phyloP scores from a whole-genome alignment of 2,888 invertebrate species.

The Brachyopa scutellaris region DNA sequence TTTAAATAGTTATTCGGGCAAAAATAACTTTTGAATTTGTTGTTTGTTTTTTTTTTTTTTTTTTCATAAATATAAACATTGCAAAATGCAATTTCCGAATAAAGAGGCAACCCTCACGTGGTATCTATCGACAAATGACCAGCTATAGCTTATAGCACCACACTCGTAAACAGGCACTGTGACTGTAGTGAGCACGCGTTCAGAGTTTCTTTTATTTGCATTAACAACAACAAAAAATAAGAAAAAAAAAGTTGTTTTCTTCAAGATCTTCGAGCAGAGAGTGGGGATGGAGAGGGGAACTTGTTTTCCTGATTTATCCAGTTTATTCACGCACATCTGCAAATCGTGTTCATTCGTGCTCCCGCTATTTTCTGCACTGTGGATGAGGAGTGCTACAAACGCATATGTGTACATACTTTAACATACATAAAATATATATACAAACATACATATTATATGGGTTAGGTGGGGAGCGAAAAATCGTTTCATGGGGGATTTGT shows the following conservation, averaged over 20 bases:
- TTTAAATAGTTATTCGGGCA: no score
- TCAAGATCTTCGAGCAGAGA: not conserved
- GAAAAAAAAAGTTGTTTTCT: not conserved
- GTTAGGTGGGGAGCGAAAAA: slow-evolving; percentile 35
- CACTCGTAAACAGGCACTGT: no score
- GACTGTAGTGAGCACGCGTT: slow-evolving; percentile 16
- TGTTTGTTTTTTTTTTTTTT: no score
- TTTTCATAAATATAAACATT: no score
- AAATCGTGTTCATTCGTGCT: slow-evolving; percentile 36
- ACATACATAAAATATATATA: not conserved
- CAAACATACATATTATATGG: not conserved
- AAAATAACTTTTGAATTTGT: no score
- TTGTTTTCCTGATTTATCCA: slow-evolving; percentile 54
- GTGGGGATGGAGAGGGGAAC: not conserved
- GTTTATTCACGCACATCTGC: slow-evolving; percentile 48
- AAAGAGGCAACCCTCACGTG: no score
- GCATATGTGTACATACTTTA: not conserved
- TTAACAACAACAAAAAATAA: no score
- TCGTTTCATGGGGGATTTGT: slow-evolving; percentile 58
- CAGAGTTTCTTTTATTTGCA: slow-evolving; percentile 2
- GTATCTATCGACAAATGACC: no score
- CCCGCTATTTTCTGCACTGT: slow-evolving; percentile 27
- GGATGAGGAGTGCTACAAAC: no score
- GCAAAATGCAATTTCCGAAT: no score
- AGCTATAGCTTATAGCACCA: no score